Base-by-base conservation (phyloP, 2,888 invertebrate genomes). In the Trachelus stipa region DNA sequence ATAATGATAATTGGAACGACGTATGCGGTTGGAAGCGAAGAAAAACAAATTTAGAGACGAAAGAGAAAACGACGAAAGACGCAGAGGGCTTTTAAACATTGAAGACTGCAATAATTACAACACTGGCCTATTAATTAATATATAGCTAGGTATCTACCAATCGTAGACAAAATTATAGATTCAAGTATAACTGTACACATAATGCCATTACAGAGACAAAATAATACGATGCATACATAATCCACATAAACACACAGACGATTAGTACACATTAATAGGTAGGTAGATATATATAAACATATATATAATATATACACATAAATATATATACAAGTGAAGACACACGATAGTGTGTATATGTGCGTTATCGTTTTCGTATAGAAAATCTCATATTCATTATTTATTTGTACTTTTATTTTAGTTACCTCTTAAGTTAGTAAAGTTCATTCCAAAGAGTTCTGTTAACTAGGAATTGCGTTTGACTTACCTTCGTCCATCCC, bases 91-190 rank as follows among this genome's bases (percentile, higher is more conserved):
- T 85, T 85, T 85, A 83, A 85, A 86, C 85, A 87, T 85, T 88
- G 86, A 88, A 89, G 89, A 90, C 89, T 90, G 89, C 88, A 89
- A 89, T 88, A 88, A 89, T 86, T 85, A 87, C 84, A 87, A 89
- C 87, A 87, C 88, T 90, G 89, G 89, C 89, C 89, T 90, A 89
- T 85, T 85, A 78, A 83, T 56, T 78, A 73, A 76, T 73, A 78
- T 71, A 31, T 71, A 71, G 12, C 15, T 71, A 71, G 71, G 71
- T 56, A 56, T 56, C 56, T 56, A 56, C 56, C 56, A 56, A 56
- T 23, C 56, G 9, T 71, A 71, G 31, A 31, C 12, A 9, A 33
- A 71, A 71, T 31, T 71, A 31, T 71, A 31, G 71, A 56, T 56
- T 23, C 56, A 23, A 56, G 56, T 56, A 56, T 56, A 9, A 23